Base-by-base conservation (phyloP, 1,140 invertebrate genomes). In the Antheraea pernyi region DNA sequence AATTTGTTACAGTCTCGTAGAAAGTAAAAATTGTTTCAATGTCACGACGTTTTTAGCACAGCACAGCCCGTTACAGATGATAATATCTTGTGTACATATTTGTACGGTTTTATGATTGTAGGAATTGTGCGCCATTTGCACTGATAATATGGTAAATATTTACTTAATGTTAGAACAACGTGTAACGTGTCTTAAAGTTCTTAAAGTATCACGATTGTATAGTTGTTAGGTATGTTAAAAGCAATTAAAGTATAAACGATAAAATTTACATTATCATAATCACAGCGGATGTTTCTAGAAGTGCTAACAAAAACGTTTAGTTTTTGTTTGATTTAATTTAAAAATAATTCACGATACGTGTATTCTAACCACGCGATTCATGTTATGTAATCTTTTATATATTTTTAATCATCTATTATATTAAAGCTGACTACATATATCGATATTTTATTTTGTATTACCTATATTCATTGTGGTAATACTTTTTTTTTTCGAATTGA, bases 1-100 rank as follows among this genome's bases (percentile, higher is more conserved):
- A 53, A 53, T 53, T 53, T 53, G 46, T 53, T 53, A 53, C 46
- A 53, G 46, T 53, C 46, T 53, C 46, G 46, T 53, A 53, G 46
- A 53, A 53, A 53, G 46, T 53, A 53, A 53, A 53, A 53, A 53
- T 53, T 53, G 16, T 53, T 53, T 53, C 46, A 53, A 53, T 53
- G 46, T 53, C 46, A 53, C 46, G 46, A n/a, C 16, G 46, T n/a
- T 53, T 53, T 53, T 53, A n/a, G 46, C 46, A 53, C 46, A 53
- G 6, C 46, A 53, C 46, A n/a, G 46, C 13, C 7, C 10, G 46
- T 53, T 53, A 53, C 46, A 53, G 46, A 53, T 53, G 46, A 53
- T 53, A 53, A 53, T 53, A 53, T 53, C 46, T 53, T n/a, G 46
- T 53, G 46, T 53, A 53, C 46, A 53, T 53, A 53, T 53, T 53